A percentile compares a stretch with the other conserved stretches of the same genome.
phyloP scores from a whole-genome alignment of 1,140 invertebrate species.

The Nasonia vitripennis region DNA sequence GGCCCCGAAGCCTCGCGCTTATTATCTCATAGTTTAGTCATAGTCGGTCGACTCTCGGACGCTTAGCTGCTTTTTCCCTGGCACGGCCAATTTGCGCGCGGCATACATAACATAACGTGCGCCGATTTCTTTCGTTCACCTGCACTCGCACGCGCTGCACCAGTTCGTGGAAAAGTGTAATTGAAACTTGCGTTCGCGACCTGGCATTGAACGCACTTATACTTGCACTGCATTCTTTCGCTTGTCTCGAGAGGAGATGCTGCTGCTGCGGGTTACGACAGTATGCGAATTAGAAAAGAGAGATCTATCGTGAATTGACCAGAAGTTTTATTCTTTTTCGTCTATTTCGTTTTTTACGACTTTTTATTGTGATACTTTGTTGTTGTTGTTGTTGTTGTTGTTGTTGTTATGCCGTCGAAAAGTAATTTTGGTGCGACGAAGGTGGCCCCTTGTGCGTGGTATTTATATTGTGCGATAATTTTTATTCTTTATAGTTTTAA shows the following conservation, averaged over 20 bases:
- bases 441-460: slow-evolving; percentile 56
- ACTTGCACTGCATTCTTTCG: background rate
- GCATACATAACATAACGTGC: no score
- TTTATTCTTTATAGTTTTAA: background rate
- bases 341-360: no score
- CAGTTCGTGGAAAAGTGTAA: background rate
- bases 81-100: background rate
- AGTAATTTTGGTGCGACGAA: slow-evolving; percentile 45
- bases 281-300: slow-evolving; percentile 14
- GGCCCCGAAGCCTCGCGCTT: slow-evolving; percentile 5
- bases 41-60: slow-evolving; percentile 2
- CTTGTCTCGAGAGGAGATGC: slow-evolving; percentile 2
- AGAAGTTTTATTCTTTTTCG: background rate
- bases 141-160: background rate
- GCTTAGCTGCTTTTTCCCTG: background rate
- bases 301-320: background rate
- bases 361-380: background rate
- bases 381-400: background rate
- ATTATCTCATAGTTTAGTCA: slow-evolving; percentile 54
- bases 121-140: no score
- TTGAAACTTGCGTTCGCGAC: slow-evolving; percentile 5
- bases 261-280: background rate
- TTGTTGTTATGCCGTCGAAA: slow-evolving; percentile 41
- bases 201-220: background rate
- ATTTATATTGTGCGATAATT: slow-evolving; percentile 29